Conservation (phyloP, 2,888 invertebrate genomes). For the Cephus runcator region DNA sequence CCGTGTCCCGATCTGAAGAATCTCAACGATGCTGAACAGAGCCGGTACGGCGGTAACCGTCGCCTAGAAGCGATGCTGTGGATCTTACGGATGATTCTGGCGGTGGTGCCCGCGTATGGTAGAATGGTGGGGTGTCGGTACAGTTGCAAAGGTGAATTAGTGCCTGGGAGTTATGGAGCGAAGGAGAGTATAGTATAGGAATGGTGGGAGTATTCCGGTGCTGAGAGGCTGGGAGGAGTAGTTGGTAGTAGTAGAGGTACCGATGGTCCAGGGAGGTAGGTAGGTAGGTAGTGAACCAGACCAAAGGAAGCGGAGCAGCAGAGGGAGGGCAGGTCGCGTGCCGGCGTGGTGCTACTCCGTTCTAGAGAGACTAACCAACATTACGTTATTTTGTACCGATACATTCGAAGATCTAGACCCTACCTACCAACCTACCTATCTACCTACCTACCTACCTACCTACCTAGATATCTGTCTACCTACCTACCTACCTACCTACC, state of each 20-base stretch:
- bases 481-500: constrained; percentile 24
- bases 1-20: constrained; percentile 26
- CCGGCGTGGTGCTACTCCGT: constrained; percentile 59
- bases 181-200: constrained; percentile 33
- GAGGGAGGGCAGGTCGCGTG: constrained; percentile 61
- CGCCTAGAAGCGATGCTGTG: neutral
- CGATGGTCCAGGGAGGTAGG: constrained; percentile 16
- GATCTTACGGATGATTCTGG: constrained; percentile 1
- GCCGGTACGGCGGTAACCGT: neutral
- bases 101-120: constrained; percentile 2
- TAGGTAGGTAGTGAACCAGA: constrained; percentile 1
- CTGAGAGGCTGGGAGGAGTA: constrained; percentile 28
- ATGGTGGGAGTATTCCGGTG: constrained; percentile 44
- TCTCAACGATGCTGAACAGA: neutral
- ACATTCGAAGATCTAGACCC: constrained; percentile 23
- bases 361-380: constrained; percentile 51
- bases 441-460: constrained; percentile 46
- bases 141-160: constrained; percentile 52
- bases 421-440: constrained; percentile 53
- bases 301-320: constrained; percentile 19
- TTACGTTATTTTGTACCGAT: constrained; percentile 22
- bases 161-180: constrained; percentile 39
- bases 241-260: constrained; percentile 29
- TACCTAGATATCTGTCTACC: constrained; percentile 26
- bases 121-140: constrained; percentile 35